These are phyloP conservation scores for Ibidorhyncha struthersii DNA, from an alignment of 2,113 vertebrate genomes.

Conservation along the genomic window DNA sequence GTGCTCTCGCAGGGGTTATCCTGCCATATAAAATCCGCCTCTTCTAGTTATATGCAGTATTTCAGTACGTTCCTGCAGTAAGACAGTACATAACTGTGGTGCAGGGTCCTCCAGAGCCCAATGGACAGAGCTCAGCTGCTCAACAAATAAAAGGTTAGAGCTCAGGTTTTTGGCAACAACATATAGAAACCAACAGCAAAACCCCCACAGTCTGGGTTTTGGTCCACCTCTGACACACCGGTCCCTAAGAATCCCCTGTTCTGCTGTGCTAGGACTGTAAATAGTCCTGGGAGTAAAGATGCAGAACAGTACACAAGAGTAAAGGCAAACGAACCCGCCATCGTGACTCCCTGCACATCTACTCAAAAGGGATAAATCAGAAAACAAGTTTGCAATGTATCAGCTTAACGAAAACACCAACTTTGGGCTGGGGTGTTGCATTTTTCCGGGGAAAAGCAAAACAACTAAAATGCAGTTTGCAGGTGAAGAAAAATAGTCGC, in stretches of 20 bases:
- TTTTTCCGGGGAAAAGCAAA: neutral
- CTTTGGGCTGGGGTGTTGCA: neutral
- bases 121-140: neutral
- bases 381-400: neutral
- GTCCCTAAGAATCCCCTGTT: neutral
- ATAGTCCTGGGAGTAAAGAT: neutral
- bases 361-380: neutral
- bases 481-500: neutral
- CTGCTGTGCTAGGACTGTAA: neutral
- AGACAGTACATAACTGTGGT: neutral
- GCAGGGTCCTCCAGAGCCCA: neutral
- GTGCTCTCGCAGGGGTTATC: neutral
- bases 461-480: neutral
- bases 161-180: neutral
- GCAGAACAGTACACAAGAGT: neutral
- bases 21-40: neutral
- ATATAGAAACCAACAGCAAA: neutral
- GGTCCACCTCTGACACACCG: neutral
- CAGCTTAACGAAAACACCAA: neutral
- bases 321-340: neutral
- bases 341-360: neutral
- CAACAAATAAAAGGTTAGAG: neutral
- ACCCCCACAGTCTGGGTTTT: neutral
- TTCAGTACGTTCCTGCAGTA: neutral
- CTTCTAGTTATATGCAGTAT: neutral